These are phyloP conservation scores for Marmota monax DNA, from an alignment of 2,113 vertebrate genomes.

Conservation along the genomic window DNA sequence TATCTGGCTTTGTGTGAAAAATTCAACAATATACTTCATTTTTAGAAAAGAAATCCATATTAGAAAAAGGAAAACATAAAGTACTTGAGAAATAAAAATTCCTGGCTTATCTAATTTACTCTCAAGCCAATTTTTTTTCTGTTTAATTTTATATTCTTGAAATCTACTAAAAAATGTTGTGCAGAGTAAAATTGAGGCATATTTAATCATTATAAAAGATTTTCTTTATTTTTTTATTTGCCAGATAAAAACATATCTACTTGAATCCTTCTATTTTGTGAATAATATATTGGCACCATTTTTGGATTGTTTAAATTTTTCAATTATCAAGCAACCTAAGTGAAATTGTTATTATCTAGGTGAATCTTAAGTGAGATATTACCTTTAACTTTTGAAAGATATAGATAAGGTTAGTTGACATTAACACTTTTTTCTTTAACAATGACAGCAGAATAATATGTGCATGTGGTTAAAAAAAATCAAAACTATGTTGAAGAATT, in stretches of 20 bases:
- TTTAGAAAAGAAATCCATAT: background rate
- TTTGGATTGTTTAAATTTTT: background rate
- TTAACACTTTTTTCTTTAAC: background rate
- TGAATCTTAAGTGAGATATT: background rate
- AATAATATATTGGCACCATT: background rate
- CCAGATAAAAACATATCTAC: background rate
- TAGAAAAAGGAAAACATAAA: background rate
- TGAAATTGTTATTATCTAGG: background rate
- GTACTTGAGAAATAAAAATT: background rate
- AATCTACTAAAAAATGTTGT: background rate
- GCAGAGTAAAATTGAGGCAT: background rate
- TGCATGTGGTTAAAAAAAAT: background rate
- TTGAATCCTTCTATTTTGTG: background rate
- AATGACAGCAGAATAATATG: background rate
- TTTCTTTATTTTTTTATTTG: conserved; percentile 32
- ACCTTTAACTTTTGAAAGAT: background rate
- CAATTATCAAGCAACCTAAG: background rate
- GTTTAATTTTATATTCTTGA: background rate
- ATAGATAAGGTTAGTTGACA: background rate
- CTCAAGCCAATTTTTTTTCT: background rate
- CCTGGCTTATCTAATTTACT: background rate
- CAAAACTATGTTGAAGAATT: background rate
- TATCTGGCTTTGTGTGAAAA: background rate
- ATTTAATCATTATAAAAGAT: background rate
- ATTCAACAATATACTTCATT: background rate